Conservation (phyloP, 2,888 invertebrate genomes). For the Dinocampus coccinellae region DNA sequence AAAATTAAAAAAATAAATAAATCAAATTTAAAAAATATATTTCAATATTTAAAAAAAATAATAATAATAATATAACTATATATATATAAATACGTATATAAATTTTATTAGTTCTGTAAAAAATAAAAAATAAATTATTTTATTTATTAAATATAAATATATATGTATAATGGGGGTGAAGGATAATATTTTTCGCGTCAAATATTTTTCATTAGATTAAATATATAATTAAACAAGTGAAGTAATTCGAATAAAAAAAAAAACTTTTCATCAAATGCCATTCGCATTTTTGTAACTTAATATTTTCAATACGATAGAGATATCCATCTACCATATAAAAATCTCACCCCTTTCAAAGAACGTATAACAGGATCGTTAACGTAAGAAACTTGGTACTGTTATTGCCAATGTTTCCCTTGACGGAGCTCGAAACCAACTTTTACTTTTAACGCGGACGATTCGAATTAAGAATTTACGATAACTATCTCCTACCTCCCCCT, state of each 20-base stretch:
- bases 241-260: not conserved
- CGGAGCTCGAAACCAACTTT: constrained; percentile 62
- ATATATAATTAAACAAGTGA: not conserved
- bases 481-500: constrained; percentile 51
- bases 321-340: not conserved
- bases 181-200: too few species aligned
- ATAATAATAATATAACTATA: too few species aligned
- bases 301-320: not conserved
- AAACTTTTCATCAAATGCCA: not conserved
- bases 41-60: not conserved
- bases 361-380: constrained; percentile 66
- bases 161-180: too few species aligned
- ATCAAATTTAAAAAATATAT: not conserved
- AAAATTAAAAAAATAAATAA: too few species aligned
- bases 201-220: too few species aligned
- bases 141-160: not conserved
- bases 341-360: constrained; percentile 7
- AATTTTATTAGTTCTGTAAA: too few species aligned
- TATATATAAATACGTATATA: too few species aligned
- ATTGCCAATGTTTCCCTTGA: constrained; percentile 65
- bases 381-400: constrained; percentile 66
- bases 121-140: too few species aligned
- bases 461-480: constrained; percentile 68
- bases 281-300: not conserved
- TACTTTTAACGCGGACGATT: constrained; percentile 68